phyloP scores from a whole-genome alignment of 2,888 invertebrate genomes.

The Chrysopilus asiliformis region DNA sequence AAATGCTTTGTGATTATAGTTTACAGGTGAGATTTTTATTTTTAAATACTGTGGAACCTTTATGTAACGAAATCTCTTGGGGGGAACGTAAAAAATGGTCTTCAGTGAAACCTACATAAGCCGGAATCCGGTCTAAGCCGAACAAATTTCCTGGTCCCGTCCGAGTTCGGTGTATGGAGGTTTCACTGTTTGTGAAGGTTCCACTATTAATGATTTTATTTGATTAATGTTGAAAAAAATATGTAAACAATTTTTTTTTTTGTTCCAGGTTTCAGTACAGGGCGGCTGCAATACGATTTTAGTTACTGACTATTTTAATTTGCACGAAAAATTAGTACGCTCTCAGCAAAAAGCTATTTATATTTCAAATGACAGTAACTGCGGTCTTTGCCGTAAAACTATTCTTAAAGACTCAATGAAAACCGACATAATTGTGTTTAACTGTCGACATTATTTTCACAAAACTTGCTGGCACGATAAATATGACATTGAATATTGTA shows the following conservation, averaged over 20 bases:
- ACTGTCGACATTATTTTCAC: slow-evolving; percentile 83
- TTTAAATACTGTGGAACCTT: too few relatives aligned
- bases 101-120: too few relatives aligned
- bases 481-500: slow-evolving; percentile 15
- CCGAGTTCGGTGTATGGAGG: too few relatives aligned
- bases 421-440: slow-evolving; percentile 65
- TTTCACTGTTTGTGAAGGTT: too few relatives aligned
- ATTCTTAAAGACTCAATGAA: slow-evolving; percentile 59
- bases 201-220: too few relatives aligned
- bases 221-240: too few relatives aligned
- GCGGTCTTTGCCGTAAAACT: slow-evolving; percentile 64
- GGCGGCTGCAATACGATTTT: slow-evolving; percentile 84
- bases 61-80: too few relatives aligned
- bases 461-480: slow-evolving; percentile 58
- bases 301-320: slow-evolving; percentile 77
- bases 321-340: slow-evolving; percentile 66
- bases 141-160: too few relatives aligned
- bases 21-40: slow-evolving; percentile 60
- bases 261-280: slow-evolving; percentile 69
- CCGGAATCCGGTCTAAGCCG: too few relatives aligned
- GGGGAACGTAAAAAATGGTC: too few relatives aligned
- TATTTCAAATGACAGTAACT: slow-evolving; percentile 56
- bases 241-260: too few relatives aligned
- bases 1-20: slow-evolving; percentile 91
- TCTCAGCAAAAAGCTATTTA: slow-evolving; percentile 67